phyloP scores from a whole-genome alignment of 2,888 invertebrate genomes.

The Lycia hirtaria region DNA sequence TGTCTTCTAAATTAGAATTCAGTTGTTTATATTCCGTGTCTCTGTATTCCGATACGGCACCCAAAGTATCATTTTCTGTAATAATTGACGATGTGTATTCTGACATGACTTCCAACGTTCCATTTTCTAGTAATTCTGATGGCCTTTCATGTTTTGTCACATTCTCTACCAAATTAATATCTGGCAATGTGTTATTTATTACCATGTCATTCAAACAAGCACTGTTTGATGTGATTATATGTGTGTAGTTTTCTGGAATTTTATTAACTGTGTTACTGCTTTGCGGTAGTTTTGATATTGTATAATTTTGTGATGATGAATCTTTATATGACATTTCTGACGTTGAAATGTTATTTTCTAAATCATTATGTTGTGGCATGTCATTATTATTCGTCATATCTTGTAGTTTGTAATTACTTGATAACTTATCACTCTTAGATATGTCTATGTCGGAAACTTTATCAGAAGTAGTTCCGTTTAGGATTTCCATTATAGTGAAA shows the following conservation, averaged over 20 bases:
- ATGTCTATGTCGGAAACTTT: background rate
- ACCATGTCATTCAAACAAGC: too few relatives aligned
- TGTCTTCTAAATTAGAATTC: background rate
- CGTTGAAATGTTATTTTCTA: background rate
- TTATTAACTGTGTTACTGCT: background rate
- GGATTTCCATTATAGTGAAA: slow-evolving; percentile 5
- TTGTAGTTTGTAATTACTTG: background rate
- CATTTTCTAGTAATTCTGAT: background rate
- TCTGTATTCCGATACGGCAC: background rate
- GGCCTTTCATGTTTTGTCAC: too few relatives aligned
- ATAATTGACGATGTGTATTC: background rate
- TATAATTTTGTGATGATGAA: background rate
- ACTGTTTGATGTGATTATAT: too few relatives aligned
- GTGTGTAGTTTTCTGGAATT: background rate
- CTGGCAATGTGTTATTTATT: too few relatives aligned
- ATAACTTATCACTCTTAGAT: too few relatives aligned
- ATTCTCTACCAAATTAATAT: too few relatives aligned
- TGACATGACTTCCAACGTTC: background rate
- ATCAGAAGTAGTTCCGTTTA: slow-evolving; percentile 7
- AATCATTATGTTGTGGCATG: background rate
- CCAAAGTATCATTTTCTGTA: background rate
- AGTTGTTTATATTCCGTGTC: background rate
- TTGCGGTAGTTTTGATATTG: background rate
- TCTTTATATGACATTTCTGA: background rate
- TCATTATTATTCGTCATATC: background rate